Conservation (phyloP, 2,888 invertebrate genomes). For the Xanthorhoe spadicearia region DNA sequence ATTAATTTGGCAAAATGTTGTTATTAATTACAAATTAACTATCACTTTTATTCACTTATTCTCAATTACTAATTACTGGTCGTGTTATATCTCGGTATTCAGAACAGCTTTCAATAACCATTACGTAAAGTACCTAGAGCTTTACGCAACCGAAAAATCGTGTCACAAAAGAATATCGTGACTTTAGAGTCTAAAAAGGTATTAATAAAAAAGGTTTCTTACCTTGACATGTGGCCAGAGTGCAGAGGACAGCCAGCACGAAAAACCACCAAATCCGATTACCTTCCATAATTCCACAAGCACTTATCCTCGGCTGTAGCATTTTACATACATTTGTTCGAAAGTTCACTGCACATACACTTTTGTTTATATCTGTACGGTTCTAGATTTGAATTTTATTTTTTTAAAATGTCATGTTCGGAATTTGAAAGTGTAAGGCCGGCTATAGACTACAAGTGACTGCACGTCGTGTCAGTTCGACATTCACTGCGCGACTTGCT, state of each 20-base stretch:
- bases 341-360: constrained; percentile 60
- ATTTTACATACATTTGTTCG: constrained; percentile 65
- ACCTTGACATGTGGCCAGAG: constrained; percentile 77
- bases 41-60: not conserved
- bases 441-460: constrained; percentile 36
- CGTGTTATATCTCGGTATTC: constrained; percentile 20
- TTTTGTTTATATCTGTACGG: constrained; percentile 15
- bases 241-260: constrained; percentile 57
- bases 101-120: constrained; percentile 36
- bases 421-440: constrained; percentile 38
- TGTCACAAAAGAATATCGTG: constrained; percentile 30
- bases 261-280: constrained; percentile 61
- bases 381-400: constrained; percentile 1
- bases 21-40: not conserved
- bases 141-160: constrained; percentile 39
- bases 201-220: constrained; percentile 50
- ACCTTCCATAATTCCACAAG: constrained; percentile 65
- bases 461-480: constrained; percentile 33
- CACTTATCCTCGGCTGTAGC: constrained; percentile 77
- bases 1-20: not conserved
- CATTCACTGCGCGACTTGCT: constrained; percentile 32
- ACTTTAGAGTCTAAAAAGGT: constrained; percentile 16
- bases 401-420: constrained; percentile 41
- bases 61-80: not conserved
- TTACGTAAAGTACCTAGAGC: constrained; percentile 33